Evolutionary conservation across 2,113 vertebrate species (phyloP).

Genomic region (Periophthalmodon schlosseri): DNA sequence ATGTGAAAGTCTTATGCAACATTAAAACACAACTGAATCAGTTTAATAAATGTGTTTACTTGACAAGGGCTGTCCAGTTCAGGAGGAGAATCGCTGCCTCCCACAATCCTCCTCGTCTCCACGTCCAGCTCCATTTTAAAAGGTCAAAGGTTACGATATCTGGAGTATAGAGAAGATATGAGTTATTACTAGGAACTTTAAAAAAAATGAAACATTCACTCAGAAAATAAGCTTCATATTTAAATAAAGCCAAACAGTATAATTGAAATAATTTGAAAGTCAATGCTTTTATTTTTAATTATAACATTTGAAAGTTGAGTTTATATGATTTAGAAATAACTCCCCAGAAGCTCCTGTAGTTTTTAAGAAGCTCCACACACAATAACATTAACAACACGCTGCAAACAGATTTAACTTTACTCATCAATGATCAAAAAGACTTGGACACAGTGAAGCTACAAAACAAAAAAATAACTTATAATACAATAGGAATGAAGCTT

Average conservation of each 20-base stretch:
- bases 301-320: too few relatives aligned
- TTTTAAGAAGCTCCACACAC: too few relatives aligned
- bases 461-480: too few relatives aligned
- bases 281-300: not conserved
- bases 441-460: too few relatives aligned
- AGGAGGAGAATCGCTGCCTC: constrained; percentile 75
- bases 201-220: not conserved
- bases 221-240: not conserved
- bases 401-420: not conserved
- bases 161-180: not conserved
- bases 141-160: constrained; percentile 41
- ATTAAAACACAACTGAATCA: not conserved
- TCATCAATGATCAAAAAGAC: not conserved
- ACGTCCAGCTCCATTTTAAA: constrained; percentile 82
- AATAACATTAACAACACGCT: too few relatives aligned
- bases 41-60: constrained; percentile 37
- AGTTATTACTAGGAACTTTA: not conserved
- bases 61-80: constrained; percentile 70
- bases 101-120: constrained; percentile 72
- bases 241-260: not conserved
- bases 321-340: too few relatives aligned
- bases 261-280: not conserved
- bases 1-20: too few relatives aligned
- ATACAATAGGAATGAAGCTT: too few relatives aligned
- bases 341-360: too few relatives aligned